A percentile compares a stretch with the other conserved stretches of the same genome.
Conservation (phyloP, 2,797 vertebrate species). For the Capromys pilorides region DNA sequence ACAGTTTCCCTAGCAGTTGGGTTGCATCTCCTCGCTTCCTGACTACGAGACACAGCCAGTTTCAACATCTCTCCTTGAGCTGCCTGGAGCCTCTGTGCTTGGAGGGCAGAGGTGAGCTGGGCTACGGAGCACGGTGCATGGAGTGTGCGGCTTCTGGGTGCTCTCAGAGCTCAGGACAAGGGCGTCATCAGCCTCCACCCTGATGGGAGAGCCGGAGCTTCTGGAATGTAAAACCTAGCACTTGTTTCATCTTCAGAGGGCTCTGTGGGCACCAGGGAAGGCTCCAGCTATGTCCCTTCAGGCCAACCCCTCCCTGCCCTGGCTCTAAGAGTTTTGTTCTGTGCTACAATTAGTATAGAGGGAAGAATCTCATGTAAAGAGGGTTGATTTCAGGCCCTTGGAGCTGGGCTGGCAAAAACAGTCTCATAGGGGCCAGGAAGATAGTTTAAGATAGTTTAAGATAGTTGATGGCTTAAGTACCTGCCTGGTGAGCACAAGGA, state of each 20-base stretch:
- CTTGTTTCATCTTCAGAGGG: not conserved
- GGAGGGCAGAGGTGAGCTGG: not conserved
- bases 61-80: not conserved
- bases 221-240: too few species aligned
- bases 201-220: not conserved
- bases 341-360: too few species aligned
- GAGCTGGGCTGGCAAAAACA: not conserved
- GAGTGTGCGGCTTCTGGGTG: not conserved
- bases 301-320: not conserved
- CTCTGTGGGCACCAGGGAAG: not conserved
- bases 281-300: too few species aligned
- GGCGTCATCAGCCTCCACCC: not conserved
- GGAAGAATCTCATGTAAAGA: not conserved
- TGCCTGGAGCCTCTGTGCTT: accelerated
- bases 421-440: not conserved
- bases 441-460: too few species aligned
- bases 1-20: not conserved
- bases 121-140: not conserved
- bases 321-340: not conserved
- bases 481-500: too few species aligned
- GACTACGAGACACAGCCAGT: too few species aligned
- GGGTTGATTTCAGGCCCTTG: not conserved
- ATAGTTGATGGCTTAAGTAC: too few species aligned
- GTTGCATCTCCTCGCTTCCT: accelerated
- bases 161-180: not conserved